phyloP scores from a whole-genome alignment of 2,113 vertebrate genomes.

The Passer montanus region DNA sequence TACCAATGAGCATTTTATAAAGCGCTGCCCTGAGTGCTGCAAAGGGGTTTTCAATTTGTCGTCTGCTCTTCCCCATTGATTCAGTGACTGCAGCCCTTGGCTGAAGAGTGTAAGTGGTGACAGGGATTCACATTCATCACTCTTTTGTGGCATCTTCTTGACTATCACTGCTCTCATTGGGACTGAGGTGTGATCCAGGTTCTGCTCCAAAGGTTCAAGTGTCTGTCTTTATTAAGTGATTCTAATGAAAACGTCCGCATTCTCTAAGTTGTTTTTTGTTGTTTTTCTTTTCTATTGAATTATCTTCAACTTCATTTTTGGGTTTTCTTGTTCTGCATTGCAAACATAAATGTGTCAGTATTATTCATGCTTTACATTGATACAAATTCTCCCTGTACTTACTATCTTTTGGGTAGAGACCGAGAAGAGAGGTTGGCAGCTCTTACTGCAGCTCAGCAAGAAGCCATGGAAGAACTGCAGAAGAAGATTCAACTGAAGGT shows the following conservation, averaged over 20 bases:
- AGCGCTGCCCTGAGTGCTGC: neutral
- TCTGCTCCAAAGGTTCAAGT: neutral
- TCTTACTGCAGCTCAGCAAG: slow-evolving; percentile 95
- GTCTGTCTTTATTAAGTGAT: neutral
- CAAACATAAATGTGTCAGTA: neutral
- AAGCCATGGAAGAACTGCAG: slow-evolving; percentile 97
- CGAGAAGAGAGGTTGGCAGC: slow-evolving; percentile 94
- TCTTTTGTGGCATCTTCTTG: neutral
- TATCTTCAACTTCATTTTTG: neutral
- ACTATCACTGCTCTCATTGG: neutral
- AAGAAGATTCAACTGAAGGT: slow-evolving; percentile 99
- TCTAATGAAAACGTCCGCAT: neutral
- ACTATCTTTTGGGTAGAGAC: slow-evolving; percentile 76
- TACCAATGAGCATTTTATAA: neutral
- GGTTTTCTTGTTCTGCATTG: neutral
- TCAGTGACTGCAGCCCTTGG: neutral
- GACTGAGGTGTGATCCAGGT: neutral
- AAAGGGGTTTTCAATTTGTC: fast-evolving
- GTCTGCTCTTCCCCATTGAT: neutral
- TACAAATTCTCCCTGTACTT: neutral
- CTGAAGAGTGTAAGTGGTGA: neutral
- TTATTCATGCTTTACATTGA: neutral
- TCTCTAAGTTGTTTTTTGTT: neutral
- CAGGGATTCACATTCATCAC: neutral
- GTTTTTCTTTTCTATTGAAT: neutral